Evolutionary conservation across 2,797 vertebrate genomes (phyloP).

Genomic region (Propithecus deckenii): DNA sequence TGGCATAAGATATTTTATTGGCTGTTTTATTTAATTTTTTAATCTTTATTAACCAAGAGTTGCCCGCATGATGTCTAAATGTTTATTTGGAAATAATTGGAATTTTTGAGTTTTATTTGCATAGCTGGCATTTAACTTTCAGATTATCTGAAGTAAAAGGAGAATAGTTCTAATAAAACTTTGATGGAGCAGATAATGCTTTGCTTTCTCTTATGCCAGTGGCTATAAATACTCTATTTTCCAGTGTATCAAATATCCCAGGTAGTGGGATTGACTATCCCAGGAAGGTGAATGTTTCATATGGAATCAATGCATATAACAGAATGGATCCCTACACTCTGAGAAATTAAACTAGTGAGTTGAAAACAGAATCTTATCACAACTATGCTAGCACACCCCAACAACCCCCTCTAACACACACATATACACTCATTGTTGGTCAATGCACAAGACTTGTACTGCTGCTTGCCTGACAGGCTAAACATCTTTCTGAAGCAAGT

Average conservation of each 20-base stretch:
- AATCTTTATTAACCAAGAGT: constrained; percentile 24
- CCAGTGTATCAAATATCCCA: background rate
- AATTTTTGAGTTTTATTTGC: constrained; percentile 19
- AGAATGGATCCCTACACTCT: background rate
- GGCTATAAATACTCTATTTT: background rate
- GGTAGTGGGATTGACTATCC: background rate
- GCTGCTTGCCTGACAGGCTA: background rate
- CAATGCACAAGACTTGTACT: background rate
- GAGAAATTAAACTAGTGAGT: background rate
- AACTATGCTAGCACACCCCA: background rate
- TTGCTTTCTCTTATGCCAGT: constrained; percentile 25
- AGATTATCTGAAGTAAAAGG: background rate
- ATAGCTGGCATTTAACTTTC: constrained; percentile 2
- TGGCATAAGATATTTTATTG: background rate
- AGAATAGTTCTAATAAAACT: background rate
- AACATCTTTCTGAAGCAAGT: background rate
- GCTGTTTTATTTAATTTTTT: constrained; percentile 15
- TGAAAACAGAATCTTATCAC: background rate
- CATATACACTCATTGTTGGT: background rate
- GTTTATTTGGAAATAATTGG: constrained; percentile 25
- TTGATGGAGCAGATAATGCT: background rate
- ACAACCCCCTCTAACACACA: background rate
- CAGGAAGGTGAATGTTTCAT: background rate
- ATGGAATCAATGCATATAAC: background rate
- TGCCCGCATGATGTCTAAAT: background rate